These are phyloP conservation scores for Trididemnum clinides DNA, from an alignment of 23 tunicate genomes.

Conservation along the genomic window DNA sequence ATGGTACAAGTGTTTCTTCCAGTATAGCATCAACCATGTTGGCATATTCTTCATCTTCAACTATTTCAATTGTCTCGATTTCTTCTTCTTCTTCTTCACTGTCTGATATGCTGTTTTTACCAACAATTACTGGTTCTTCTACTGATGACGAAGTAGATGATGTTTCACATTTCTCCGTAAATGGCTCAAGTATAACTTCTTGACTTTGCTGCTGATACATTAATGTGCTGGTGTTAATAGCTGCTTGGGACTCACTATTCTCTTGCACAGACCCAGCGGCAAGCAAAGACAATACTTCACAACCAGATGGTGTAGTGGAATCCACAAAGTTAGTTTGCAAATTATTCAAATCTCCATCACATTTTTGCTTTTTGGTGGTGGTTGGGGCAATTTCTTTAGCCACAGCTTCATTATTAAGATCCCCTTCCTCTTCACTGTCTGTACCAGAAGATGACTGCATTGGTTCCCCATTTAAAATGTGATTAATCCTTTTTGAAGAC, in stretches of 20 bases:
- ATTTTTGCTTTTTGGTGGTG: background rate
- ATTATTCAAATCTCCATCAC: background rate
- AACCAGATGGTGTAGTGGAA: conserved; percentile 80
- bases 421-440: conserved; percentile 72
- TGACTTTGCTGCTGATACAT: background rate
- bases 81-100: conserved; percentile 45
- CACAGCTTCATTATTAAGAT: background rate
- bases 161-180: background rate
- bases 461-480: conserved; percentile 52
- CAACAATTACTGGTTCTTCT: background rate
- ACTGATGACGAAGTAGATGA: background rate
- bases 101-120: background rate
- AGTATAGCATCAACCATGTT: conserved; percentile 65
- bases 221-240: background rate
- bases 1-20: conserved; percentile 41
- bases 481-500: conserved; percentile 75
- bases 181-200: background rate
- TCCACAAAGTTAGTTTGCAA: conserved; percentile 80
- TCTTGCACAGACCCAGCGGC: conserved; percentile 31
- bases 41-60: conserved; percentile 50
- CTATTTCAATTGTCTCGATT: conserved; percentile 50
- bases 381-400: conserved; percentile 22
- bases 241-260: background rate
- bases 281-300: conserved; percentile 52
- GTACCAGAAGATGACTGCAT: conserved; percentile 91